Evolutionary conservation across 2,113 vertebrate species (phyloP), one percentile per base, ranked within the genome.

Genomic region (Muscicapa adusta): DNA sequence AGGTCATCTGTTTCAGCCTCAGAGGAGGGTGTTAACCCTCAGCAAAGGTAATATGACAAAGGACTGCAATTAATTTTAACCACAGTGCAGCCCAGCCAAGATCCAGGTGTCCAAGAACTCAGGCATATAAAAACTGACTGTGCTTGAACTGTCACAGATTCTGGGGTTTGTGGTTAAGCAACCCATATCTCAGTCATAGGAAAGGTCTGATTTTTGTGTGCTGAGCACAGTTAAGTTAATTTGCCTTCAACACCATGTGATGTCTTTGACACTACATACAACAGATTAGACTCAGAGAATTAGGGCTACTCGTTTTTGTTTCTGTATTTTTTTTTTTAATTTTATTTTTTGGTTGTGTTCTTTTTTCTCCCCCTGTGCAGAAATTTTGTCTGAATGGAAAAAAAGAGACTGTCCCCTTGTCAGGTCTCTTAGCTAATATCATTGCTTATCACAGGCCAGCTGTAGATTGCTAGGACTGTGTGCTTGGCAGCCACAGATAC

Each of bases 21-120:
- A 0, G 13, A 82, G n/a, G 28, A 61, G 51, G 50, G 77, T 42
- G 81, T 63, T 91, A 71, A 20, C 61, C 88, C 79, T 91, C 78
- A 75, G 68, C 22, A 47, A 77, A 89, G 65, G 77, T 84, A 70
- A 74, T 47, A 88, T 53, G 91, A 81, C 1, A 28, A 77, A 53
- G 72, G 47, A 63, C 78, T 90, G 61, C 53, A 83, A 77, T 91
- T 88, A 50, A 66, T 94, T 94, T 85, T 74, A 70, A 53, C 84
- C 89, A 26, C 66, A 47, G 65, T 6, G 5, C 24, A 70, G 29
- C n/a, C 7, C 75, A 83, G 85, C 91, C 92, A 96, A 88, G 71
- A 89, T 71, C 53, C 45, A 78, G 85, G 54, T 4, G 9, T 79
- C 82, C 88, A 82, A 85, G 85, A 91, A 51, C 57, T 94, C 74